Evolutionary conservation across 2,888 invertebrate genomes (phyloP), one percentile per base, ranked within the genome.

Genomic region (Ptychoptera contaminata): DNA sequence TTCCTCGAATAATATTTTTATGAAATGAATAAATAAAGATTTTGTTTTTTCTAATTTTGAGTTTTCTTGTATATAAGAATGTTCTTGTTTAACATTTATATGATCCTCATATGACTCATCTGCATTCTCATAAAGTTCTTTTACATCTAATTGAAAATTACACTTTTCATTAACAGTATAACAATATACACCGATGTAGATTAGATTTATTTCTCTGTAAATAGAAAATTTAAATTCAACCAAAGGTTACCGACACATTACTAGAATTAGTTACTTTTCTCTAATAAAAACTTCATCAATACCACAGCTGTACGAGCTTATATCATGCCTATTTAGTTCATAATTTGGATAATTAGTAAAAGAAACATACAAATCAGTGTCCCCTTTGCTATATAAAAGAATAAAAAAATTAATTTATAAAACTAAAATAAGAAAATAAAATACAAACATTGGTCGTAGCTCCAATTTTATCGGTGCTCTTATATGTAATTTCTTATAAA

Each of bases 341-440:
- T 32, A 31, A 32, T 30, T 32, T 40, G 40, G 40, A 8, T 32
- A 15, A 30, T 32, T 40, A 14, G 16, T 31, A 12, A 32, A 40
- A 2, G 40, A 40, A 32, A 40, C 31, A 31, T 40, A 40, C 16
- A 40, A 40, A 32, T 40, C 40, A 6, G 40, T 30, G 31, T 40
- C 40, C 2, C 40, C 40, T 23, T 23, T 23, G 7, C 23, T 23
- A 23, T 23, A 23, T 23, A 23, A 5, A 23, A 23, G 23, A 23
- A 23, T 5, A 23, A 5, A 5, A 23, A 5, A 23, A 23, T 23
- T 23, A 23, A 23, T 23, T 23, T 5, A 23, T 23, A 3, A 23
- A 23, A 23, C 3, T 23, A 23, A 5, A 5, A 23, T 23, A 23
- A 23, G 7, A 23, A 23, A 3, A 23, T 23, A 23, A 23, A 23